Evolutionary conservation across 2,797 vertebrate genomes (phyloP).

Genomic region (Phataginus tetradactyla): DNA sequence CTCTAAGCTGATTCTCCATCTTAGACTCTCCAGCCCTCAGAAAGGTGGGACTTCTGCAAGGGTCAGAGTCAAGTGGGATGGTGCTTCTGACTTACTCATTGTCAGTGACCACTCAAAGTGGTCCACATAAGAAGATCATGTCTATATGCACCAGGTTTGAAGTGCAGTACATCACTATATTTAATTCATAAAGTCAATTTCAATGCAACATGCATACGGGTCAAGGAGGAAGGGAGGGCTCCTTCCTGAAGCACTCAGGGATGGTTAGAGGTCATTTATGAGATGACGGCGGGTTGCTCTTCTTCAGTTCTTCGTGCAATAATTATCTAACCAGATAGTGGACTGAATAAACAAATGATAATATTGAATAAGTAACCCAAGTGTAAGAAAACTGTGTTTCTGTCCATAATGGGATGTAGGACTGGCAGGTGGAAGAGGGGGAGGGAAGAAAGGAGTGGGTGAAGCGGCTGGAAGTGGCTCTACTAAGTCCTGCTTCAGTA

Average conservation of each 20-base stretch:
- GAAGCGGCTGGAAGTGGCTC: background rate
- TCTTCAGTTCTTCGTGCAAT: background rate
- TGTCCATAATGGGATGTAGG: background rate
- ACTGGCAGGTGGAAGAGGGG: background rate
- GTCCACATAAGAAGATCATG: background rate
- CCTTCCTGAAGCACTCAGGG: background rate
- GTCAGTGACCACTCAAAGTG: background rate
- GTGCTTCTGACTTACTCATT: background rate
- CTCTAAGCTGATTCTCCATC: background rate
- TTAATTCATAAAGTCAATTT: constrained; percentile 10
- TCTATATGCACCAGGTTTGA: background rate
- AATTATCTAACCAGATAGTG: background rate
- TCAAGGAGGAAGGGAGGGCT: background rate
- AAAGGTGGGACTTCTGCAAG: background rate
- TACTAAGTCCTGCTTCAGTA: background rate
- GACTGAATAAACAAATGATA: background rate
- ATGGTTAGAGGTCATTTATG: background rate
- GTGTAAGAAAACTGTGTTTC: background rate
- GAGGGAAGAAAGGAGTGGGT: background rate
- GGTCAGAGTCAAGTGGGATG: background rate
- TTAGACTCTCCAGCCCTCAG: background rate
- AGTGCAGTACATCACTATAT: background rate
- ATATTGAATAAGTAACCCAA: background rate
- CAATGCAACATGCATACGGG: background rate
- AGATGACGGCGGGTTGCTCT: background rate